phyloP scores from a whole-genome alignment of 1,140 invertebrate species.

The Heliconius himera region DNA sequence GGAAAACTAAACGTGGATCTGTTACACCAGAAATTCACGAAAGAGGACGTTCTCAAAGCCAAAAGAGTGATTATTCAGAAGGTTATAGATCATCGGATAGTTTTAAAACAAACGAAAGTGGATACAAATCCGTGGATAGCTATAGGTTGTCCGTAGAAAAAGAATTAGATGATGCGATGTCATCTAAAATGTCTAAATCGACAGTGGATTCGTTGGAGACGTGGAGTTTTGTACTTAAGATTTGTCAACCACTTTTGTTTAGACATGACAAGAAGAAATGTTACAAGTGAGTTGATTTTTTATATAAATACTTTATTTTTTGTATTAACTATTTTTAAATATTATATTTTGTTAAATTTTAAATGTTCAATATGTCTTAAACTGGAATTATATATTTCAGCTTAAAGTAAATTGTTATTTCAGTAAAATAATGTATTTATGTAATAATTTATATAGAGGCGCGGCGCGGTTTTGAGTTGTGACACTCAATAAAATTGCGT shows the following conservation, averaged over 20 bases:
- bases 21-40: conserved; percentile 67
- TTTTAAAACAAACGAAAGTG: conserved; percentile 57
- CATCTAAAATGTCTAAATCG: conserved; percentile 52
- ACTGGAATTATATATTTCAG: too few species aligned
- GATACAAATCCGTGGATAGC: conserved; percentile 52
- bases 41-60: conserved; percentile 50
- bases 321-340: too few species aligned
- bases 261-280: conserved; percentile 74
- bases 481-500: too few species aligned
- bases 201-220: conserved; percentile 68
- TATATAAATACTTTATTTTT: neutral
- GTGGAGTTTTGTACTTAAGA: conserved; percentile 74
- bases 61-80: conserved; percentile 54
- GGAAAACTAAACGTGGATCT: conserved; percentile 45
- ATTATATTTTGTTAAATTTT: too few species aligned
- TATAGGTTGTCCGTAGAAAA: conserved; percentile 62
- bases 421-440: too few species aligned
- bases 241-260: conserved; percentile 74
- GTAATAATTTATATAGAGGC: too few species aligned
- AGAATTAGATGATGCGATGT: conserved; percentile 50
- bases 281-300: conserved; percentile 60
- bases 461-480: too few species aligned
- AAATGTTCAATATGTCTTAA: too few species aligned
- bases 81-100: conserved; percentile 60
- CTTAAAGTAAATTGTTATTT: too few species aligned